Percentiles rank a stretch among this genome's conserved stretches.
phyloP scores from a whole-genome alignment of 2,888 invertebrate genomes.

The Mimumesa dahlbomi region DNA sequence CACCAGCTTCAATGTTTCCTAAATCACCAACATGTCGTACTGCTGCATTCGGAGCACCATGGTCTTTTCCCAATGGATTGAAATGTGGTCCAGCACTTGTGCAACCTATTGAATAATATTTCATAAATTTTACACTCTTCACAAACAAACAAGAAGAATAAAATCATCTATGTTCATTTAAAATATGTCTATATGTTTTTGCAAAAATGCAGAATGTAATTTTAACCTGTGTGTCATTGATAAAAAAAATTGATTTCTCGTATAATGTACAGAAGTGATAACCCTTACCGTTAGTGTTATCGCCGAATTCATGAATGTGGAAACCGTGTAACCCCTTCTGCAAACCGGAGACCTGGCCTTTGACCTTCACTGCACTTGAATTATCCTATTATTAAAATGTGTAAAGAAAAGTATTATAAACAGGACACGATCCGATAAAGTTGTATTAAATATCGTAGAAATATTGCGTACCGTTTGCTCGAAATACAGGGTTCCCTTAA shows the following conservation, averaged over 20 bases:
- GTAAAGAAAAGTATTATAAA: constrained; percentile 49
- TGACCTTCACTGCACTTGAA: constrained; percentile 87
- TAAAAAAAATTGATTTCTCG: neutral
- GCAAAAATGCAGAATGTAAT: too few species aligned
- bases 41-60: constrained; percentile 89
- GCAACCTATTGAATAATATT: constrained; percentile 83
- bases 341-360: constrained; percentile 91
- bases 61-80: constrained; percentile 90
- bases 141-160: too few species aligned
- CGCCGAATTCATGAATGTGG: constrained; percentile 98
- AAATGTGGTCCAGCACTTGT: constrained; percentile 97
- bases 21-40: constrained; percentile 95
- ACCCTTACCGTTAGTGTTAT: constrained; percentile 90
- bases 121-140: too few species aligned
- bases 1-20: constrained; percentile 88
- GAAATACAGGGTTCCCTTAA: constrained; percentile 90
- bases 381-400: constrained; percentile 80
- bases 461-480: constrained; percentile 75
- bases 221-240: neutral
- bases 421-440: too few species aligned
- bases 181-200: too few species aligned
- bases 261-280: neutral
- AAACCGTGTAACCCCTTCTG: constrained; percentile 91
- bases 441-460: neutral
- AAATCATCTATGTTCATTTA: too few species aligned